These are phyloP conservation scores for Leptobrachium ailaonicum DNA, from an alignment of 2,113 vertebrate species.

Conservation along the genomic window DNA sequence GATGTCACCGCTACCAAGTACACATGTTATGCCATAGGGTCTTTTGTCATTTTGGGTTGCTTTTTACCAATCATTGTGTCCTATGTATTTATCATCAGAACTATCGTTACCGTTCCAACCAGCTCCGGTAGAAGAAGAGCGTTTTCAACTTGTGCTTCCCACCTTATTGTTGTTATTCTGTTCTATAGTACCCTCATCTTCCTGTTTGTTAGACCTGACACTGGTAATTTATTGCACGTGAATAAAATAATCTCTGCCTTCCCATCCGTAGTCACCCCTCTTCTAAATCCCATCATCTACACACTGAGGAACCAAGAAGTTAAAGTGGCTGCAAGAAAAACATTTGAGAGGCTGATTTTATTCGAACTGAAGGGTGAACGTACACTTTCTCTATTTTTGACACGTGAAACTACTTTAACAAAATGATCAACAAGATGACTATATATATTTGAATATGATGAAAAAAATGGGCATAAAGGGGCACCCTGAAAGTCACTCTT, in stretches of 20 bases:
- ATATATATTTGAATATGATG: no score
- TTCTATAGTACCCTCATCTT: conserved; percentile 30
- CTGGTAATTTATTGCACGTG: background rate
- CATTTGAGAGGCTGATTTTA: background rate
- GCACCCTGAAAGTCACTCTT: no score
- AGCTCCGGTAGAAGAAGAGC: background rate
- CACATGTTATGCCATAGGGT: background rate
- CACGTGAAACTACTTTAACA: no score
- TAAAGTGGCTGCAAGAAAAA: background rate
- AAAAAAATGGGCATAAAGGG: no score
- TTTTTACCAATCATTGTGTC: conserved; percentile 17
- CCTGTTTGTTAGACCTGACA: conserved; percentile 16
- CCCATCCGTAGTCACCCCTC: conserved; percentile 28
- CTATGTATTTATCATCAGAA: conserved; percentile 16
- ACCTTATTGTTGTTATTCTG: conserved; percentile 21
- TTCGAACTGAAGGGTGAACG: no score
- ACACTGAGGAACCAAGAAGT: conserved; percentile 26
- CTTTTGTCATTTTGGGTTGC: conserved; percentile 27
- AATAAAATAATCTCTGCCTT: conserved; percentile 38
- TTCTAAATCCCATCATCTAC: conserved; percentile 42
- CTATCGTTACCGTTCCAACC: background rate
- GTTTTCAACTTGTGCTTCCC: conserved; percentile 33
- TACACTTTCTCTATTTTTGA: no score
- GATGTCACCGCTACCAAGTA: background rate
- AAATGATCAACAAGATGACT: no score